These are phyloP conservation scores for Didymodactylos carnosus DNA, from an alignment of 2,888 invertebrate genomes.

Conservation along the genomic window DNA sequence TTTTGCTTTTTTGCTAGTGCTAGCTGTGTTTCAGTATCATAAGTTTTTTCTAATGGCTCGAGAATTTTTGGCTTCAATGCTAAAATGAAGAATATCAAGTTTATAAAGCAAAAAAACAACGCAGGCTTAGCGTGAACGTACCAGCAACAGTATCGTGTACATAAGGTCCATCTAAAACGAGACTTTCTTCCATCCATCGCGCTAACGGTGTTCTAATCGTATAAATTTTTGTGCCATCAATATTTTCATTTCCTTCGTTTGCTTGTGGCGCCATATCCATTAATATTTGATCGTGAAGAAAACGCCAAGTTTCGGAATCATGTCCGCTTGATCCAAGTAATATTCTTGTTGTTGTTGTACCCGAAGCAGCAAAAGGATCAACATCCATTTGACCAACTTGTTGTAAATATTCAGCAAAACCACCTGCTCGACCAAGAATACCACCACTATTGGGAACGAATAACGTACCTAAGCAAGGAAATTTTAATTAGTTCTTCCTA, in stretches of 20 bases:
- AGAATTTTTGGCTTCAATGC: conserved; percentile 38
- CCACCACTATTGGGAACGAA: background rate
- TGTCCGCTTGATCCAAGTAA: background rate
- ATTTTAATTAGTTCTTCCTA: background rate
- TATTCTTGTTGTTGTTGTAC: background rate
- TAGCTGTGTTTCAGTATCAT: background rate
- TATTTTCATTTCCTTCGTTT: background rate
- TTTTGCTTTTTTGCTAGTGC: conserved; percentile 40
- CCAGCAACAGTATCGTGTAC: conserved; percentile 9
- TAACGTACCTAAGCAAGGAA: no score
- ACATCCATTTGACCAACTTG: background rate
- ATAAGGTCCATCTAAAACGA: conserved; percentile 47
- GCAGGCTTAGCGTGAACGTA: no score
- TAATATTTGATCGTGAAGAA: background rate
- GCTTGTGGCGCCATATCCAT: background rate
- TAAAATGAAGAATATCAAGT: no score
- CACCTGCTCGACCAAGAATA: background rate
- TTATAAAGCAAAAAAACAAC: no score
- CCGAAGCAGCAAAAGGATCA: background rate
- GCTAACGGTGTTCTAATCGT: conserved; percentile 13
- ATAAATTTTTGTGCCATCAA: conserved; percentile 10
- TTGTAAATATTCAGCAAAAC: background rate
- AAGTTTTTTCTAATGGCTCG: conserved; percentile 40
- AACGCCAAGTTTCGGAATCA: background rate
- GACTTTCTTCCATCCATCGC: conserved; percentile 65